Conservation (phyloP, 2,888 invertebrate species). For the Tricholauxania praeusta region DNA sequence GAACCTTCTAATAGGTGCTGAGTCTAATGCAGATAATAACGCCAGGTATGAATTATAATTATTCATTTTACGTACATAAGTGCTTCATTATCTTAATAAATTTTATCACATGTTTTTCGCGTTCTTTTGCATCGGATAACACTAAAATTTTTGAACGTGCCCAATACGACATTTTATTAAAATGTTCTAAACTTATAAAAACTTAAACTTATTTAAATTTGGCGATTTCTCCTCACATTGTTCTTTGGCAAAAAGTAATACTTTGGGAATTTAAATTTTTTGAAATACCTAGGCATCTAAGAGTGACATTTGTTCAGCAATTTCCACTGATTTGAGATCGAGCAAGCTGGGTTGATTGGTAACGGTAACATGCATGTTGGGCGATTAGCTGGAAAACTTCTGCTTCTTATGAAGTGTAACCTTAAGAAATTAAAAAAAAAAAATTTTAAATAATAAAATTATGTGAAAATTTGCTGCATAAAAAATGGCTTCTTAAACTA, state of each 20-base stretch:
- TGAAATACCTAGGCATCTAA: conserved; percentile 95
- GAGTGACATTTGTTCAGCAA: conserved; percentile 98
- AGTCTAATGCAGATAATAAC: conserved; percentile 94
- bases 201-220: conserved; percentile 95
- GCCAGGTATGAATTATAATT: conserved; percentile 99
- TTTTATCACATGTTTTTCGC: conserved; percentile 94
- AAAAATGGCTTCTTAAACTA: no score
- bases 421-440: conserved; percentile 43
- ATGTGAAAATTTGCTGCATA: no score
- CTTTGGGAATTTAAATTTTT: conserved; percentile 97
- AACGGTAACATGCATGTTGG: conserved; percentile 57
- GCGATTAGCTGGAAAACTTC: conserved; percentile 61
- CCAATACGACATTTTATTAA: conserved; percentile 99
- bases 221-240: conserved; percentile 98
- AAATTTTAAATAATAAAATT: background rate
- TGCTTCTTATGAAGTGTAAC: conserved; percentile 64
- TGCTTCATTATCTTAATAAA: conserved; percentile 99
- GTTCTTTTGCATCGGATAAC: conserved; percentile 91
- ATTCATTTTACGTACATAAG: conserved; percentile 93
- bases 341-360: conserved; percentile 77
- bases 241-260: conserved; percentile 96
- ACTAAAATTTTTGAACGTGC: conserved; percentile 93
- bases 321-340: conserved; percentile 93
- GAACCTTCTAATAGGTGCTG: conserved; percentile 82
- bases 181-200: no score